Base-by-base conservation (phyloP, 1,140 invertebrate genomes). In the Sinella curviseta region DNA sequence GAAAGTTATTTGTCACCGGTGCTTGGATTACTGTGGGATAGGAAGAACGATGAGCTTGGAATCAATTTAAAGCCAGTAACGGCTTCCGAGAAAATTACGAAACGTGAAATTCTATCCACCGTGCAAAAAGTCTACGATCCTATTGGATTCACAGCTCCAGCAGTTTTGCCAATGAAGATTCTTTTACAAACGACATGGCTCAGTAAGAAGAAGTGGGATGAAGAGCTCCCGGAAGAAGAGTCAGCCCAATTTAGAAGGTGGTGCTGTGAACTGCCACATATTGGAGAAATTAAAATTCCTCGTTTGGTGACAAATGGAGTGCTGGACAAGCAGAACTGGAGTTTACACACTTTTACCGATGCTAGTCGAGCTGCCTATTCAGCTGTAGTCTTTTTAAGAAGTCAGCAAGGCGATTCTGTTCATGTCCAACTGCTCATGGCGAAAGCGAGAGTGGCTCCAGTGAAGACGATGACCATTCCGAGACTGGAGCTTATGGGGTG, bases 251-350 rank as follows among this genome's bases (percentile, higher is more conserved):
- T 85, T 60, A 31, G 76, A n/a, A 79, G 77, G 26, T 86, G 84
- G 83, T 39, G 70, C 16, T 33, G 82, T 17, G 35, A 85, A 76
- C 76, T 85, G n/a, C 0, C 28, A 34, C 65, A 70, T 48, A 74
- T 85, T 33, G 57, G 48, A 16, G 30, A 81, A 54, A 81, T 85
- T 36, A 70, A 79, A 76, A 81, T 85, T 57, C 80, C 84, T 24
- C 60, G 84, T 77, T 84, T 1, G 86, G 85, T 78, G 83, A 83
- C 48, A 85, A 87, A 80, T 85, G 85, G 2, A 85, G 83, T 2
- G 16, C 2, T 8, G 74, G 12, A 12, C 33, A n/a, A 1, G 55
- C 31, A 31, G 81, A 84, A n/a, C n/a, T n/a, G n/a, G n/a, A n/a
- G n/a, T n/a, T n/a, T n/a, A n/a, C n/a, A n/a, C n/a, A n/a, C n/a